phyloP scores from a whole-genome alignment of 2,113 vertebrate species.

The Pituophis catenifer region DNA sequence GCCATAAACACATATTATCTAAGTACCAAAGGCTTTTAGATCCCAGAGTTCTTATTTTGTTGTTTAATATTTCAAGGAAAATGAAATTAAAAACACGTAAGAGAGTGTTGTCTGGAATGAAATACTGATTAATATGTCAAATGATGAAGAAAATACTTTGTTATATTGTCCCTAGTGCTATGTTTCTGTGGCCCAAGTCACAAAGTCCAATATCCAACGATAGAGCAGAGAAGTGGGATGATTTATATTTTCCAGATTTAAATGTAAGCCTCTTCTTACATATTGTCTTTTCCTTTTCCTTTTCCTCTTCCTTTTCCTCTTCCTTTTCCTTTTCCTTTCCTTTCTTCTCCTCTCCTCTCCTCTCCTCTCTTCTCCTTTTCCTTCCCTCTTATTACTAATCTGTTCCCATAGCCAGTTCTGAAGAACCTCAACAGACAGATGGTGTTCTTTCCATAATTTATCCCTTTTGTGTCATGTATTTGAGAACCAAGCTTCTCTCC shows the following conservation, averaged over 20 bases:
- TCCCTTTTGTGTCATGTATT: neutral
- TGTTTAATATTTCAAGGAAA: neutral
- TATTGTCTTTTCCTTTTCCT: neutral
- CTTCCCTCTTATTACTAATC: conserved; percentile 40
- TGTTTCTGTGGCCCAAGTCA: neutral
- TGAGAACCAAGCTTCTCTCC: conserved; percentile 19
- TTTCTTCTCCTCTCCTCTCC: neutral
- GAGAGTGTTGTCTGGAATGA: neutral
- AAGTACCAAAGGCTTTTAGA: neutral
- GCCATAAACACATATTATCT: conserved; percentile 3
- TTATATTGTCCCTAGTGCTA: neutral
- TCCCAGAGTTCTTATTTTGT: neutral
- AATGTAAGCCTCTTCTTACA: conserved; percentile 27
- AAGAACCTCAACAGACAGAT: neutral
- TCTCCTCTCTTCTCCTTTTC: too few species aligned
- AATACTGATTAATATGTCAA: neutral
- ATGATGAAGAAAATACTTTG: neutral
- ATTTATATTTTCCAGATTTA: conserved; percentile 2
- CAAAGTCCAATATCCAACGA: neutral
- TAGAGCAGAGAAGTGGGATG: neutral
- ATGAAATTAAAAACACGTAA: neutral
- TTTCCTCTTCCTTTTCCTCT: too few species aligned
- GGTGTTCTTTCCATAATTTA: neutral
- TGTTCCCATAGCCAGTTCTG: conserved; percentile 23
- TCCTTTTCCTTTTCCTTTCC: too few species aligned